A percentile compares a stretch with the other conserved stretches of the same genome.
phyloP scores from a whole-genome alignment of 2,888 invertebrate species.

The Stramonita haemastoma region DNA sequence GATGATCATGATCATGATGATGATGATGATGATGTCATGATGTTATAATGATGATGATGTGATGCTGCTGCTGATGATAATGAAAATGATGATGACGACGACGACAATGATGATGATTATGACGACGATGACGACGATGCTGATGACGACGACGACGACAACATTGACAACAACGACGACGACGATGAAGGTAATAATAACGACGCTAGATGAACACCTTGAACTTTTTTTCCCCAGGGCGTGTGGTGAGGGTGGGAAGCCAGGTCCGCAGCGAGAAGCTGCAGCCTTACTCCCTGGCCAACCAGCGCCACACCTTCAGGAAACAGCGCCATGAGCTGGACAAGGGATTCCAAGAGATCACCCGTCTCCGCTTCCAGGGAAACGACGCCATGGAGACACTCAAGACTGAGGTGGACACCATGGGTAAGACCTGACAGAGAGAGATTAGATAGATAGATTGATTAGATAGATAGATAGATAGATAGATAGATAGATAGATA shows the following conservation, averaged over 20 bases:
- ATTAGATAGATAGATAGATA: too few relatives aligned
- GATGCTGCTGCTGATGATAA: too few relatives aligned
- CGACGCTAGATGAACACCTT: constrained; percentile 45
- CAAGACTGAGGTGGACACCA: constrained; percentile 18
- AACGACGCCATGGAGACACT: constrained; percentile 31
- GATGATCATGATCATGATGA: too few relatives aligned
- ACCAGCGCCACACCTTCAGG: constrained; percentile 30
- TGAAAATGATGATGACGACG: too few relatives aligned
- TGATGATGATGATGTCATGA: too few relatives aligned
- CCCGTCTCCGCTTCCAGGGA: constrained; percentile 35
- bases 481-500: constrained; percentile 10
- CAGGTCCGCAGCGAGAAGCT: constrained; percentile 59
- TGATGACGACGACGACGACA: too few relatives aligned
- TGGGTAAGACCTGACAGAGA: constrained; percentile 12
- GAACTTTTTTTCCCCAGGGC: constrained; percentile 40
- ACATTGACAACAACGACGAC: too few relatives aligned
- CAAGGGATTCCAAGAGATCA: constrained; percentile 30
- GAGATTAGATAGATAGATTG: too few relatives aligned
- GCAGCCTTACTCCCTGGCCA: constrained; percentile 53
- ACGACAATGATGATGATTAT: too few relatives aligned
- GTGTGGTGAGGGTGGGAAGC: constrained; percentile 71
- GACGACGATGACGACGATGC: too few relatives aligned
- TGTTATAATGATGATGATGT: too few relatives aligned
- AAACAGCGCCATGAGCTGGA: constrained; percentile 5
- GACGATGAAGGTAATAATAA: too few relatives aligned